These are phyloP conservation scores for Aplodontia rufa DNA, from an alignment of 2,113 vertebrate genomes.

Conservation along the genomic window DNA sequence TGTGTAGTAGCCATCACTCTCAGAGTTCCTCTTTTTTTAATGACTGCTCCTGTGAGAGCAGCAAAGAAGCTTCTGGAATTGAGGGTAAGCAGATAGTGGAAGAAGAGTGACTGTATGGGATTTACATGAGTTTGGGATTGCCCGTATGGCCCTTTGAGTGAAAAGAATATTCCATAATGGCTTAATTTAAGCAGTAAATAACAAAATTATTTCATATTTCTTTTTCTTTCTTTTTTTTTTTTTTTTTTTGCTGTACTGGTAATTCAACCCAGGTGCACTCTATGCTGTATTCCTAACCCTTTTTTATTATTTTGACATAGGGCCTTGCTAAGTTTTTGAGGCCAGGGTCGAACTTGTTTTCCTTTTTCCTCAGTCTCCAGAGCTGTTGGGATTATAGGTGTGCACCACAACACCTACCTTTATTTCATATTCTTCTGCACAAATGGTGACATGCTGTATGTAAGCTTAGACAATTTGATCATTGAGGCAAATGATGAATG, in stretches of 20 bases:
- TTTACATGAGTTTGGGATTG: not conserved
- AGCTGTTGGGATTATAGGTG: not conserved
- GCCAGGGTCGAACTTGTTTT: not conserved
- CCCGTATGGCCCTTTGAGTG: slow-evolving; percentile 13
- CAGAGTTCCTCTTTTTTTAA: not conserved
- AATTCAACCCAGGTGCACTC: not conserved
- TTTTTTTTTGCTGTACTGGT: not conserved
- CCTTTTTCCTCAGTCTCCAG: not conserved
- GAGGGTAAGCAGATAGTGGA: not conserved
- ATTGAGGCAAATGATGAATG: slow-evolving; percentile 27
- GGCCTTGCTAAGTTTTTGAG: not conserved
- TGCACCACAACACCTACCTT: not conserved
- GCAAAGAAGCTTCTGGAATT: not conserved
- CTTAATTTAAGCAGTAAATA: slow-evolving; percentile 27
- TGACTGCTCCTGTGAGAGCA: not conserved
- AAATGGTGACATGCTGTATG: not conserved
- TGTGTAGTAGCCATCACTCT: not conserved
- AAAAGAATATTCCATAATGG: not conserved
- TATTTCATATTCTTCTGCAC: not conserved
- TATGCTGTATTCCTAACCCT: not conserved
- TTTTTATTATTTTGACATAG: not conserved
- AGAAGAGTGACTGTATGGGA: not conserved
- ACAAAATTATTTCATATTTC: not conserved
- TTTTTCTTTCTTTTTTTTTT: not conserved
- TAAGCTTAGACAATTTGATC: slow-evolving; percentile 48